Conservation (phyloP, 2,888 invertebrate genomes). For the Lasius platythorax region DNA sequence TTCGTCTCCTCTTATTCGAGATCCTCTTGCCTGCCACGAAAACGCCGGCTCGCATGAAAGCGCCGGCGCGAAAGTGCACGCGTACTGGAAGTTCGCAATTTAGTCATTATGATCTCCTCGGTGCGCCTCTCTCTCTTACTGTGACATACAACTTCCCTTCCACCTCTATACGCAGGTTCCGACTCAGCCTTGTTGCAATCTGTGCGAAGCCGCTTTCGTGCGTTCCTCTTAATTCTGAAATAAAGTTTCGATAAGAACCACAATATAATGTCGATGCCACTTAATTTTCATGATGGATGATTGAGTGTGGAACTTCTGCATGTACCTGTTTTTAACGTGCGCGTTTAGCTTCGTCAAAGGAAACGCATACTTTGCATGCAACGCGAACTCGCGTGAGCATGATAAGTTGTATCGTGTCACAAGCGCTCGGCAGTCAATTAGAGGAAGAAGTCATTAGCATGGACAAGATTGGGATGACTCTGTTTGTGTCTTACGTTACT, state of each 20-base stretch:
- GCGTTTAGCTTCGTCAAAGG: not conserved
- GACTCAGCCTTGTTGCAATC: slow-evolving; percentile 54
- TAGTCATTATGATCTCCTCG: slow-evolving; percentile 72
- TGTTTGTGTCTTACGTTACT: slow-evolving; percentile 23
- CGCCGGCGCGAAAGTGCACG: slow-evolving; percentile 68
- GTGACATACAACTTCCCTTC: slow-evolving; percentile 74
- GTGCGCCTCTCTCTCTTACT: slow-evolving; percentile 65
- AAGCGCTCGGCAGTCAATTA: slow-evolving; percentile 75
- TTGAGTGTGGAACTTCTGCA: not conserved
- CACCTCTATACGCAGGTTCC: slow-evolving; percentile 63
- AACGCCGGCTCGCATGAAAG: slow-evolving; percentile 59
- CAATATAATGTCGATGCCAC: slow-evolving; percentile 60
- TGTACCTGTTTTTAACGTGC: not conserved
- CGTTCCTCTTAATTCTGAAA: slow-evolving; percentile 28
- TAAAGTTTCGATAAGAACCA: not conserved
- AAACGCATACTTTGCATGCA: slow-evolving; percentile 50
- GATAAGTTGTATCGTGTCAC: slow-evolving; percentile 71
- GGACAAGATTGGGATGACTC: slow-evolving; percentile 58
- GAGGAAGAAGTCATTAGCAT: slow-evolving; percentile 74
- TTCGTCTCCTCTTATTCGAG: too few species aligned
- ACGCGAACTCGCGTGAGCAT: slow-evolving; percentile 48
- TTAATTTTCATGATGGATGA: slow-evolving; percentile 59
- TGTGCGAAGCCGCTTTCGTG: slow-evolving; percentile 58
- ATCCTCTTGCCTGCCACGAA: slow-evolving; percentile 19
- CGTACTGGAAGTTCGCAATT: slow-evolving; percentile 75